Percentiles rank a stretch among this genome's conserved stretches.
Evolutionary conservation across 2,888 invertebrate genomes (phyloP).

Genomic region (Stenchaetothrips biformis): DNA sequence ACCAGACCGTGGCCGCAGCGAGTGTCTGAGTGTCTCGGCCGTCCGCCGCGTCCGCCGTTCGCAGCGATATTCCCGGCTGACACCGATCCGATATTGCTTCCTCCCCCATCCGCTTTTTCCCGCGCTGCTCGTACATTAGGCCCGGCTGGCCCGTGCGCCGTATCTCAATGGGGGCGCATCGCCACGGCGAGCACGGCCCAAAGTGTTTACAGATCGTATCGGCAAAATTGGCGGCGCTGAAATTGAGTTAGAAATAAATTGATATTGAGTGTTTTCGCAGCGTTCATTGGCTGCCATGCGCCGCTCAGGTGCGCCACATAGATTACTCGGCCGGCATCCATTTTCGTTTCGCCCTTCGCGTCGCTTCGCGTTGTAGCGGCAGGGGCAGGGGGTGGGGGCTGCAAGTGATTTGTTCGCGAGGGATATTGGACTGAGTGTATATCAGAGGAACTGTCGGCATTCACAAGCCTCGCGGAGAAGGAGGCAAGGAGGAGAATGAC

Average conservation of each 20-base stretch:
- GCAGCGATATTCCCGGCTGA: too few relatives aligned
- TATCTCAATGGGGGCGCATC: too few relatives aligned
- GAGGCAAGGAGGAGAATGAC: not conserved
- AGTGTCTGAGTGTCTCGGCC: too few relatives aligned
- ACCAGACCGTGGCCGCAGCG: too few relatives aligned
- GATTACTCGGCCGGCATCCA: slow-evolving; percentile 14
- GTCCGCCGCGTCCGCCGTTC: too few relatives aligned
- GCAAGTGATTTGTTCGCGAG: slow-evolving; percentile 17
- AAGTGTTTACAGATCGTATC: slow-evolving; percentile 11
- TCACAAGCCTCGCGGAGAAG: not conserved
- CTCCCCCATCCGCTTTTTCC: too few relatives aligned
- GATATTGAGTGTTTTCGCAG: slow-evolving; percentile 23
- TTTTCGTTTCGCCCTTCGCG: slow-evolving; percentile 5
- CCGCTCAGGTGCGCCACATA: slow-evolving; percentile 22
- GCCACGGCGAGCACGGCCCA: not conserved
- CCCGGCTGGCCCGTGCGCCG: too few relatives aligned
- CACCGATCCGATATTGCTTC: too few relatives aligned
- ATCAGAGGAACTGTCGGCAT: not conserved
- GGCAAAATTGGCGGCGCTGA: slow-evolving; percentile 1
- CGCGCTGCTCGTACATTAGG: too few relatives aligned
- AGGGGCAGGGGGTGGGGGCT: not conserved
- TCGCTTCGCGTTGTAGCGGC: too few relatives aligned
- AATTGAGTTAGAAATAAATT: slow-evolving; percentile 24
- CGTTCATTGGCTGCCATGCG: slow-evolving; percentile 24
- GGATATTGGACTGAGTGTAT: slow-evolving; percentile 24